A percentile compares a stretch with the other conserved stretches of the same genome.
Conservation (phyloP, 2,113 vertebrate species). For the Myiagra hebetior region DNA sequence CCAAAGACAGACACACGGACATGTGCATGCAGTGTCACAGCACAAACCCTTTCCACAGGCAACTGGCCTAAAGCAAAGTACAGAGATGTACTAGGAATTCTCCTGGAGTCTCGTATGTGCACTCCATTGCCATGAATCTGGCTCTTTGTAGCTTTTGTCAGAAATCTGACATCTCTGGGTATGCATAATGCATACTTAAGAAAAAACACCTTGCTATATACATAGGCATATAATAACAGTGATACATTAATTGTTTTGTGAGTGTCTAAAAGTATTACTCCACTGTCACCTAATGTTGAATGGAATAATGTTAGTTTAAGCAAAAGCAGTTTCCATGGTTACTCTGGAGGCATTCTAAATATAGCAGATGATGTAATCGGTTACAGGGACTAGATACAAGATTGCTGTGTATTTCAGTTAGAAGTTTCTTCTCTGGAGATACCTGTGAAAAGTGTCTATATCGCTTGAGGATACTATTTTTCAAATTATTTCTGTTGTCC, state of each 20-base stretch:
- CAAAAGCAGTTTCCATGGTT: slow-evolving; percentile 78
- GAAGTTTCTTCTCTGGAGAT: slow-evolving; percentile 63
- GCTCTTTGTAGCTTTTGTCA: slow-evolving; percentile 21
- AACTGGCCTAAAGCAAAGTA: background rate
- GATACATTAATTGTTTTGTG: slow-evolving; percentile 56
- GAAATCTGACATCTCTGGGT: background rate
- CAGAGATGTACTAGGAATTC: background rate
- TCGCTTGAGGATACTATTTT: slow-evolving; percentile 51
- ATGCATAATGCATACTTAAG: background rate
- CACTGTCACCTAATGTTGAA: slow-evolving; percentile 54
- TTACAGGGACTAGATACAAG: slow-evolving; percentile 51
- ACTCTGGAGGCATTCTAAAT: slow-evolving; percentile 72
- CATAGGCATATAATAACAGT: background rate
- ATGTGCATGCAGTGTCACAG: background rate
- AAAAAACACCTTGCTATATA: background rate
- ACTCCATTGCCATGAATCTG: background rate
- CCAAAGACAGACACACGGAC: background rate
- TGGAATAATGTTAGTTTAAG: slow-evolving; percentile 68
- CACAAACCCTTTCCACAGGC: background rate
- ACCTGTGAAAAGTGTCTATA: slow-evolving; percentile 38
- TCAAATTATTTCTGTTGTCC: slow-evolving; percentile 63
- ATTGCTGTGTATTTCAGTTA: slow-evolving; percentile 38
- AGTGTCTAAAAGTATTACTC: slow-evolving; percentile 61
- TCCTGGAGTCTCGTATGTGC: background rate
- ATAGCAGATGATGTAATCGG: slow-evolving; percentile 76